Evolutionary conservation across 2,113 vertebrate genomes (phyloP), one percentile per base, ranked within the genome.

Genomic region (Coptodon bakossiorum): DNA sequence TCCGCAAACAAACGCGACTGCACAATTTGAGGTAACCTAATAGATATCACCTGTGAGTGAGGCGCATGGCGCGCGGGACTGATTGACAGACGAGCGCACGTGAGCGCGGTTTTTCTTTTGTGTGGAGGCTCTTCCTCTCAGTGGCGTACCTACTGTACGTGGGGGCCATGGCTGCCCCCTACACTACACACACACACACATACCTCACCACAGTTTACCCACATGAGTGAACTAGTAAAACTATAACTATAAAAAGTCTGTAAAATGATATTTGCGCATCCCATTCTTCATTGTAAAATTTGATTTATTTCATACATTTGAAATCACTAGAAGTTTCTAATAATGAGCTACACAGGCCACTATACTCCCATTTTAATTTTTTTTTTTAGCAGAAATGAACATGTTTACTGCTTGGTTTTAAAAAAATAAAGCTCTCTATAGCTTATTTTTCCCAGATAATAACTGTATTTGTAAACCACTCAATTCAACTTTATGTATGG

Each of bases 11-110:
- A 14, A 78, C 61, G 59, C 48, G 43, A 82, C 86, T 89, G 90
- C 45, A n/a, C 73, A 82, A 85, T 56, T 29, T 71, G 88, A 84
- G 71, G 66, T 53, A 56, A n/a, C 86, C 63, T 95, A 93, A 94
- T 94, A 87, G 87, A 84, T 66, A 94, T 91, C 95, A 95, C 94
- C 95, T 95, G 94, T 90, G 92, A 66, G 12, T 9, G 89, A 85
- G 71, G 40, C 29, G 22, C 89, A 52, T 88, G 89, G 88, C 85
- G 91, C 24, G 68, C 83, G 4, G n/a, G 36, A 61, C 50, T 93
- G 93, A 95, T 93, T 92, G 92, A 91, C 92, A 82, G 87, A 2
- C 40, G 61, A 52, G 57, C 31, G 79, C 91, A 92, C 87, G 92
- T 91, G 91, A 93, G 83, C 27, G 40, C 7, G 83, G 36, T 19